phyloP scores from a whole-genome alignment of 1,140 invertebrate species.

The Rhyacophila brunnea region DNA sequence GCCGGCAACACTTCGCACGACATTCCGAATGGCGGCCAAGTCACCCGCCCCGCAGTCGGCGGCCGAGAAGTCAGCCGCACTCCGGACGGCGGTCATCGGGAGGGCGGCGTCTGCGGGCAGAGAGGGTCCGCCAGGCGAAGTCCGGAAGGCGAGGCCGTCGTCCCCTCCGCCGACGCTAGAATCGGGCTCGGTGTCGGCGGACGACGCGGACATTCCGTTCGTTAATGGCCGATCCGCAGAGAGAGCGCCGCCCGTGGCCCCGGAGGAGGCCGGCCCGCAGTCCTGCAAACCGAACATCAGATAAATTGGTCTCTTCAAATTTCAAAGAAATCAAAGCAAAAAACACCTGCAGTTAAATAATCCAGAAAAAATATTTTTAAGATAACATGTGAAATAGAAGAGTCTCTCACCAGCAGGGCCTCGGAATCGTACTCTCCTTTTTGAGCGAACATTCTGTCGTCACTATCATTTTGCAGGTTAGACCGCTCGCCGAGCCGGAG shows the following conservation, averaged over 20 bases:
- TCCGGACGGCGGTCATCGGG: constrained; percentile 7
- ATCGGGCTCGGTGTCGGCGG: constrained; percentile 37
- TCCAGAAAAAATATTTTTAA: too few relatives aligned
- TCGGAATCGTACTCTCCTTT: constrained; percentile 50
- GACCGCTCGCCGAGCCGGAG: constrained; percentile 7
- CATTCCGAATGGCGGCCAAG: constrained; percentile 51
- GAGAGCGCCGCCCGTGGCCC: constrained; percentile 47
- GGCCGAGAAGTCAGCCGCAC: not conserved
- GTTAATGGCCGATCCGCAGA: constrained; percentile 50
- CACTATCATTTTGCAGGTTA: constrained; percentile 48
- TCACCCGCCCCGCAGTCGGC: constrained; percentile 41
- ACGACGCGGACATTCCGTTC: constrained; percentile 42
- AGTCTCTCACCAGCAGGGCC: constrained; percentile 50
- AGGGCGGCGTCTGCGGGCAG: not conserved
- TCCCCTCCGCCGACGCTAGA: too few relatives aligned
- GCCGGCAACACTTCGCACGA: constrained; percentile 47
- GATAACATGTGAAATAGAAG: not conserved
- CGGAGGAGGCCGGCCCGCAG: constrained; percentile 53
- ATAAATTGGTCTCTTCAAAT: constrained; percentile 34
- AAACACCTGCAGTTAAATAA: too few relatives aligned
- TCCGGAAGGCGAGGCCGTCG: too few relatives aligned
- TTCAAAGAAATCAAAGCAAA: too few relatives aligned
- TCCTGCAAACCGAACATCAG: constrained; percentile 43
- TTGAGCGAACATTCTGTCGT: constrained; percentile 54
- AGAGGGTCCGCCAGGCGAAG: not conserved